These are phyloP conservation scores for Spicauda simplicius DNA, from an alignment of 2,888 invertebrate species.

Conservation along the genomic window DNA sequence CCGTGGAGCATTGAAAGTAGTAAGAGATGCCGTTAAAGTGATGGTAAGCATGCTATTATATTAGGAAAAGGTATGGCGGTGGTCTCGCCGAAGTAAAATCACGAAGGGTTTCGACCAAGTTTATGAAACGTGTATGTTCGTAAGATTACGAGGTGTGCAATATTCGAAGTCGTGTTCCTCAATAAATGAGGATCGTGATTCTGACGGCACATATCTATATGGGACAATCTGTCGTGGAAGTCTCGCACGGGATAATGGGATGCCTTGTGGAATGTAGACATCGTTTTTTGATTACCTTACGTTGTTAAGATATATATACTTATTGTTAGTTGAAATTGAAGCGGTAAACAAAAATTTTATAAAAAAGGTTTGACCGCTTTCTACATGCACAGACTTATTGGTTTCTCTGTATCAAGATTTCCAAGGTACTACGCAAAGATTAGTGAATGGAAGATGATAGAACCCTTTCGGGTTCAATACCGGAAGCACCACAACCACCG, in stretches of 20 bases:
- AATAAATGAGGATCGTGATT: conserved; percentile 23
- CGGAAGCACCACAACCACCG: no score
- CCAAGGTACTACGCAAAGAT: no score
- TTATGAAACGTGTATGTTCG: conserved; percentile 41
- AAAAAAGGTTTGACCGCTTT: no score
- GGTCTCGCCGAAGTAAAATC: no score
- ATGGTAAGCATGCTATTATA: no score
- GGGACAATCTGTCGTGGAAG: conserved; percentile 22
- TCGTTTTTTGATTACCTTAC: not conserved
- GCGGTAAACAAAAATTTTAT: not conserved
- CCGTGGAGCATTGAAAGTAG: conserved; percentile 1
- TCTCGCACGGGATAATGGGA: conserved; percentile 18
- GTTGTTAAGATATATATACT: not conserved
- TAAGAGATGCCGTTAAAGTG: no score
- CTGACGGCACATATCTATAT: conserved; percentile 14
- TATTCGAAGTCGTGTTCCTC: conserved; percentile 12
- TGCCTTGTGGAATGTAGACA: not conserved
- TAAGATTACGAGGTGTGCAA: conserved; percentile 19
- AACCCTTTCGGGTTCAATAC: no score
- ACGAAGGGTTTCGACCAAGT: not conserved
- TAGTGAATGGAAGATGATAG: no score
- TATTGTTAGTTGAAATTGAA: not conserved
- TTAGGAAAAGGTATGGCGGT: no score
- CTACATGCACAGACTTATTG: no score
- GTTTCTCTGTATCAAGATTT: no score